A percentile compares a stretch with the other conserved stretches of the same genome.
These are phyloP conservation scores for Drosophila baimaii DNA, from an alignment of 1,140 invertebrate species.

Conservation along the genomic window DNA sequence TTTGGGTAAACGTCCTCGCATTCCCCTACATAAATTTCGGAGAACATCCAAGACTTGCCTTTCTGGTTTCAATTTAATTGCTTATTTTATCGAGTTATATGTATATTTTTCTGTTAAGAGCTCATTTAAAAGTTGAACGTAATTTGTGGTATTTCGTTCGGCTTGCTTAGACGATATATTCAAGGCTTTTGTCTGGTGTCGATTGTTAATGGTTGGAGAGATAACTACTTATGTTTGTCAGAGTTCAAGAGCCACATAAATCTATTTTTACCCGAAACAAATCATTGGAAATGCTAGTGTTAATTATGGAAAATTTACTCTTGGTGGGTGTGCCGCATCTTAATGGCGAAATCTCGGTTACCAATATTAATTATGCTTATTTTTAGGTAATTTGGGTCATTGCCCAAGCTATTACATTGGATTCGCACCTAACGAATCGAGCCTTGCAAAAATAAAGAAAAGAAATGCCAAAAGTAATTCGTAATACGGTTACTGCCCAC, in stretches of 20 bases:
- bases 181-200: conserved; percentile 48
- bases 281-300: conserved; percentile 15
- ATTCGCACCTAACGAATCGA: conserved; percentile 8
- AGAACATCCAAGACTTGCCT: conserved; percentile 33
- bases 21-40: conserved; percentile 46
- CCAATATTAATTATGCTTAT: not conserved
- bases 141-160: conserved; percentile 36
- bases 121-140: conserved; percentile 45
- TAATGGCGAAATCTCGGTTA: not conserved
- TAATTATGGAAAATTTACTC: conserved; percentile 7
- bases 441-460: conserved; percentile 8
- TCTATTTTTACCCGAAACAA: conserved; percentile 8
- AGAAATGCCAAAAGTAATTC: conserved; percentile 40
- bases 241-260: conserved; percentile 41
- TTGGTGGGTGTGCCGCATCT: conserved; percentile 7
- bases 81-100: conserved; percentile 23
- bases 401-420: not conserved
- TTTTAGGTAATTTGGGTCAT: conserved; percentile 17
- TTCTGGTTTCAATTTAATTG: conserved; percentile 68
- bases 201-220: conserved; percentile 12
- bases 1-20: conserved; percentile 60
- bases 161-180: conserved; percentile 32
- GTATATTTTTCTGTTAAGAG: conserved; percentile 17
- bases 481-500: conserved; percentile 41
- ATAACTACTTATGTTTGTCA: conserved; percentile 12